These are phyloP conservation scores for Coenonympha arcania DNA, from an alignment of 2,888 invertebrate genomes.

Conservation along the genomic window DNA sequence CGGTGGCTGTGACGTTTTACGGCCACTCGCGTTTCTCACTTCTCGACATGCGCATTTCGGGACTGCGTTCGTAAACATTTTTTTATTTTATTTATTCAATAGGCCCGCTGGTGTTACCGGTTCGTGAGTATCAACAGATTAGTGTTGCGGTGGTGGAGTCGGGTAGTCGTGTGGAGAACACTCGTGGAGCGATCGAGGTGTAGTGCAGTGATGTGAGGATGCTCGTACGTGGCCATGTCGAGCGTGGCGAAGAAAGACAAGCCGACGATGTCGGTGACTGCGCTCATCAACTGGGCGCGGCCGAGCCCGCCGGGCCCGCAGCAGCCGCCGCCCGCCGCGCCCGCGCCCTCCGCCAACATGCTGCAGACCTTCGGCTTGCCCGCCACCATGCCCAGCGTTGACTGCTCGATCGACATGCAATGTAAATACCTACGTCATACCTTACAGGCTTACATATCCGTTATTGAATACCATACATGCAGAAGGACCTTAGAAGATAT, in stretches of 20 bases:
- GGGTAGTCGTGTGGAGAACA: constrained; percentile 45
- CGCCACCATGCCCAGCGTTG: constrained; percentile 51
- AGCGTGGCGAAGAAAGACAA: constrained; percentile 88
- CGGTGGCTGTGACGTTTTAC: constrained; percentile 25
- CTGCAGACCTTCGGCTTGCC: constrained; percentile 49
- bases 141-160: constrained; percentile 36
- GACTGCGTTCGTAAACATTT: constrained; percentile 3
- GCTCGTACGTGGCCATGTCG: constrained; percentile 67
- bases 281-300: constrained; percentile 82
- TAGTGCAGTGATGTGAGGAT: constrained; percentile 66
- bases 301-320: constrained; percentile 56
- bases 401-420: constrained; percentile 67
- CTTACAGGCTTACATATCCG: neutral
- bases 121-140: constrained; percentile 6
- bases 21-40: constrained; percentile 28
- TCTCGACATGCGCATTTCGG: constrained; percentile 19
- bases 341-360: constrained; percentile 43
- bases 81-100: neutral
- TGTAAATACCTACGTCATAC: constrained; percentile 42
- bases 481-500: neutral
- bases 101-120: neutral
- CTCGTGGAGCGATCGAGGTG: constrained; percentile 34
- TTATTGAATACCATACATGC: neutral
- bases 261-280: constrained; percentile 89
- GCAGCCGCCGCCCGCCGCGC: constrained; percentile 55